Conservation (phyloP, 2,888 invertebrate species). For the Epiblema foenella region DNA sequence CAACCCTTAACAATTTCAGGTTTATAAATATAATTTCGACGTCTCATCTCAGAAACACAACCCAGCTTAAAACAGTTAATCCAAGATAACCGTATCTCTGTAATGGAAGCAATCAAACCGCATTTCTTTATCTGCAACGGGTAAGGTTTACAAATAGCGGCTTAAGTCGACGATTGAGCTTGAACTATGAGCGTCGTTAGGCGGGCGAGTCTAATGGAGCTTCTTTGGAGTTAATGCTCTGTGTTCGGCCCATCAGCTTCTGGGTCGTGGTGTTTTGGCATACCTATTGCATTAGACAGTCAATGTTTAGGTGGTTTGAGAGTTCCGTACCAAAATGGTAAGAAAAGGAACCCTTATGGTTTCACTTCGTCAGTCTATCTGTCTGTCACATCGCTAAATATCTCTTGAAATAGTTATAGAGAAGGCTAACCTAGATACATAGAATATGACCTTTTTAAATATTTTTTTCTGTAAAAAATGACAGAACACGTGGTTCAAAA, state of each 20-base stretch:
- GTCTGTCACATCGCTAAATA: no score
- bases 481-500: no score
- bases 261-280: background rate
- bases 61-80: slow-evolving; percentile 28
- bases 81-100: slow-evolving; percentile 26
- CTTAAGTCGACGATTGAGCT: slow-evolving; percentile 77
- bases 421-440: no score
- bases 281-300: background rate
- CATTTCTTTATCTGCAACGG: slow-evolving; percentile 40
- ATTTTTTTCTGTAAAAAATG: no score
- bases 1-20: no score
- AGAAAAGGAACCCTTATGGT: no score
- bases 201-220: slow-evolving; percentile 70
- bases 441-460: no score
- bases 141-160: slow-evolving; percentile 64
- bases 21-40: slow-evolving; percentile 10
- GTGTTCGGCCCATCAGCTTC: slow-evolving; percentile 10
- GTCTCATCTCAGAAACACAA: background rate
- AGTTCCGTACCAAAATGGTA: no score
- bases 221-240: slow-evolving; percentile 75
- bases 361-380: no score
- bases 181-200: slow-evolving; percentile 78
- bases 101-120: slow-evolving; percentile 37
- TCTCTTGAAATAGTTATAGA: no score
- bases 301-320: background rate